Evolutionary conservation across 2,113 vertebrate genomes (phyloP), one percentile per base, ranked within the genome.

Genomic region (Cephalopholis sonnerati): DNA sequence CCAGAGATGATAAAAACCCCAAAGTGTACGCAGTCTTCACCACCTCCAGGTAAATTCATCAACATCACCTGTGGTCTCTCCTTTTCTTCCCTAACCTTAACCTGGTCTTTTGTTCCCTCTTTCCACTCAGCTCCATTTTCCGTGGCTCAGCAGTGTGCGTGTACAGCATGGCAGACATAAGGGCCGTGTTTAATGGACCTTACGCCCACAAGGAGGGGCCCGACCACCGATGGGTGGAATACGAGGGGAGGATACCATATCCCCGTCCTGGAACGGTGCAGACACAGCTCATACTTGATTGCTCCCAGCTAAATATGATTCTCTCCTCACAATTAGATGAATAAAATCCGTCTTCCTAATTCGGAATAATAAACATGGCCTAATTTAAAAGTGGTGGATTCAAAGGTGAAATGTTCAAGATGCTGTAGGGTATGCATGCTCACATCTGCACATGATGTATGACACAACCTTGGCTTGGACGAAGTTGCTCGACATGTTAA

Each of bases 81-180:
- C 20, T 41, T 44, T 61, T 67, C 25, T 17, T 13, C 24, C 0
- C 8, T 7, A 16, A 22, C 27, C 20, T 57, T 46, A 72, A 77
- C 8, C 16, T 48, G n/a, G n/a, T 64, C 4, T 69, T 51, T 29
- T 66, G 13, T 84, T 62, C 59, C 7, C 18, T 16, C 61, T 46
- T 55, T n/a, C 11, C 22, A 92, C 86, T 55, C 93, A 99, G 98
- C 89, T 97, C 98, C 2, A 96, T 99, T 84, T 99, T 99, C 95
- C 97, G 96, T 86, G 98, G 98, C 78, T 99, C 98, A n/a, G 98
- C 98, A 1, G 97, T 99, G 59, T 99, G 98, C 84, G 95, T 99
- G 61, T 99, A 99, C 87, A 98, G 95, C 89, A 99, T 99, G 98
- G 96, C 97, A 2, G 97, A 99, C 65, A 97, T 99, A 75, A 94